Base-by-base conservation (phyloP, 2,797 vertebrate genomes). In the Halcyon smyrnensis region DNA sequence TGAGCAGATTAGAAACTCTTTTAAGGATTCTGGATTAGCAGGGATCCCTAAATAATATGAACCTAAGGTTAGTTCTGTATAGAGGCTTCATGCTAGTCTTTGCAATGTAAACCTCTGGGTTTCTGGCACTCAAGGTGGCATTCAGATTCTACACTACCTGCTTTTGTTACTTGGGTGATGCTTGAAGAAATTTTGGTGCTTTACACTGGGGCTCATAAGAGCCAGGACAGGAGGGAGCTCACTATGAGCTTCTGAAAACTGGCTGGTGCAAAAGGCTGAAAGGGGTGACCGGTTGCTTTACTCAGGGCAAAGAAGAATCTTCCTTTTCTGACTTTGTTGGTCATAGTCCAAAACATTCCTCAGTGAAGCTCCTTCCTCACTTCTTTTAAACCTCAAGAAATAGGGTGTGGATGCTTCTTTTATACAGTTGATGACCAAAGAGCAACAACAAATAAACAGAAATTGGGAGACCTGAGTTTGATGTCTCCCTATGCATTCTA, bases 11-110 rank as follows among this genome's bases (percentile, higher is more conserved):
- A 95, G 67, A 91, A 89, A 28, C 8, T 89, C 51, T 82, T 97
- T 95, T 77, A 87, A 87, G 89, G 80, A 88, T 94, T 90, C 93
- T 62, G 45, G 37, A 91, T 95, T 93, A 91, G 51, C 60, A 87
- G 32, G 57, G 53, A 45, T 90, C 20, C 36, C 37, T 87, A 96
- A 96, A 92, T 67, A 68, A 56, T 83, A 36, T 43, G 43, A 92
- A 94, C 67, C 24, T 63, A 32, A 82, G 67, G 83, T 91, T 92
- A 87, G 15, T 50, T 92, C 78, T 77, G 74, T 78, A 89, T 74
- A 94, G 28, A 18, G 15, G 1, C 8, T 74, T 92, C 63, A 27
- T 63, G 54, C 30, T 39, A 88, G 46, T 45, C 30, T 69, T 86
- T 63, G 76, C 67, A 86, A 46, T 30, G 43, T 56, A 81, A 84